Evolutionary conservation across 2,888 invertebrate species (phyloP).

Genomic region (Leuctra nigra): DNA sequence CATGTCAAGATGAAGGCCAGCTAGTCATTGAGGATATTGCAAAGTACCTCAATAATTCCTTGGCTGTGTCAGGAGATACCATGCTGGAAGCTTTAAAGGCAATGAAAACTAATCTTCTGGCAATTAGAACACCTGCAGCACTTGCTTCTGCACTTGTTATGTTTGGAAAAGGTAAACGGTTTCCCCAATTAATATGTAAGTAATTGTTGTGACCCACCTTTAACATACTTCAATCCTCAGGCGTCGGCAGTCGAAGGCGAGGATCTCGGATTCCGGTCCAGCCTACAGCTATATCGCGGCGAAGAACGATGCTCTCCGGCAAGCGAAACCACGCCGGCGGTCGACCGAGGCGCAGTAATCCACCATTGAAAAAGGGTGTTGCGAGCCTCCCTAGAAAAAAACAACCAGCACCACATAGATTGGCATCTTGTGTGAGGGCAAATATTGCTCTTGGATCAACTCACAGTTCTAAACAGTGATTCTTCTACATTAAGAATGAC

Average conservation of each 20-base stretch:
- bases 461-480: background rate
- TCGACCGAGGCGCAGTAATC: background rate
- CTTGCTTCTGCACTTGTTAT: slow-evolving; percentile 1
- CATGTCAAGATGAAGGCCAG: background rate
- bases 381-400: background rate
- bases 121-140: background rate
- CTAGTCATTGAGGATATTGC: background rate
- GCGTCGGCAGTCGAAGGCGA: background rate
- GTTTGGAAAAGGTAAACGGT: background rate
- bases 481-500: too few relatives aligned
- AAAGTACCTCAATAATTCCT: background rate
- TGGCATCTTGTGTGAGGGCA: background rate
- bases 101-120: background rate
- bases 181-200: background rate
- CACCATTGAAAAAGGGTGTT: background rate
- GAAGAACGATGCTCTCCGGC: background rate
- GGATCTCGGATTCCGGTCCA: slow-evolving; percentile 4
- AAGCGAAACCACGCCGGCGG: background rate
- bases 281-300: slow-evolving; percentile 3
- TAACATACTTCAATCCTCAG: background rate
- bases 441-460: background rate
- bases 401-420: background rate
- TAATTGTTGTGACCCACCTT: background rate
- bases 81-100: background rate
- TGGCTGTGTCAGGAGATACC: background rate